A percentile compares a stretch with the other conserved stretches of the same genome.
phyloP scores from a whole-genome alignment of 1,140 invertebrate genomes.

The Solenopsis fugax region DNA sequence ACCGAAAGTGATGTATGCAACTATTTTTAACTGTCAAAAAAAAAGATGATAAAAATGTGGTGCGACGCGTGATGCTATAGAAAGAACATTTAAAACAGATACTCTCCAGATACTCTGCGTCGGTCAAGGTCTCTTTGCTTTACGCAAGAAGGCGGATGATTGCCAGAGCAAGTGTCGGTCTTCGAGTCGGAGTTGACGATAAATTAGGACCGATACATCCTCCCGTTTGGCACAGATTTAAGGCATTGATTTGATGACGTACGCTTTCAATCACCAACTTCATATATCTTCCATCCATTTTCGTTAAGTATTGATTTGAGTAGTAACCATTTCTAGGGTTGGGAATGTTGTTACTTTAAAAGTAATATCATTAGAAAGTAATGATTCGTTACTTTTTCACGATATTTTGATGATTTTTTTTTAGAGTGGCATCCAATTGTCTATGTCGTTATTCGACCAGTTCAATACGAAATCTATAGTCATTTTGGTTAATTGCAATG shows the following conservation, averaged over 20 bases:
- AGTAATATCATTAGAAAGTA: no score
- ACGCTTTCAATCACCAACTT: not conserved
- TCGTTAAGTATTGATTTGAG: not conserved
- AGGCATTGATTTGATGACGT: not conserved
- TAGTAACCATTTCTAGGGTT: not conserved
- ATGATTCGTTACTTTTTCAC: no score
- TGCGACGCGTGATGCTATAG: not conserved
- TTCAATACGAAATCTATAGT: no score
- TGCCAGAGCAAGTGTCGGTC: conserved; percentile 12
- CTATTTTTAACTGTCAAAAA: conserved; percentile 10
- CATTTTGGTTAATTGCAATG: no score
- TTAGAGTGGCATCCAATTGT: no score
- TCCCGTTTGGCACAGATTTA: conserved; percentile 37
- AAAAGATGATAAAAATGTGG: not conserved
- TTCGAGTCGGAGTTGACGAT: conserved; percentile 4
- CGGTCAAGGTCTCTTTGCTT: conserved; percentile 19
- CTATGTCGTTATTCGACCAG: no score
- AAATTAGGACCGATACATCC: conserved; percentile 35
- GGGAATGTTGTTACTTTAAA: no score
- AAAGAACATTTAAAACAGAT: conserved; percentile 31
- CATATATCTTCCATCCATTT: not conserved
- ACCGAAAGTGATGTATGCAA: not conserved
- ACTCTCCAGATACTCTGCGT: conserved; percentile 15
- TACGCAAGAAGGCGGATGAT: conserved; percentile 6
- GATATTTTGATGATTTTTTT: no score